Percentiles rank a stretch among this genome's conserved stretches.
phyloP scores from a whole-genome alignment of 2,113 vertebrate species.

The Pedetes capensis region DNA sequence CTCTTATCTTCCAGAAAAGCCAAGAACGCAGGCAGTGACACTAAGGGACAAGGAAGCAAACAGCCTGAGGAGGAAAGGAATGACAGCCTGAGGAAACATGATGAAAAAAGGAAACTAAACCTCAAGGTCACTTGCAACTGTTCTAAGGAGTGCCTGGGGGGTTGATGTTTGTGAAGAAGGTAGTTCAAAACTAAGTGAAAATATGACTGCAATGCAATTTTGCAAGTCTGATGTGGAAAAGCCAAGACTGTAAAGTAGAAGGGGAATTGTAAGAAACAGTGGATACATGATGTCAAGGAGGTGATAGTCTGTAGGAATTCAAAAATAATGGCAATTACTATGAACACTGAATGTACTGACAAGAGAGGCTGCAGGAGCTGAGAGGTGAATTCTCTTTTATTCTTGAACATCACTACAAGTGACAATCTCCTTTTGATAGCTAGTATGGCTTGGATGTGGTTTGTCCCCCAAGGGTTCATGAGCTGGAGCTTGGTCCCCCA shows the following conservation, averaged over 20 bases:
- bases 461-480: background rate
- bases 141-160: background rate
- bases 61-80: background rate
- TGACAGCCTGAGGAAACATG: background rate
- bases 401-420: background rate
- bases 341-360: background rate
- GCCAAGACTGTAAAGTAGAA: background rate
- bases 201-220: background rate
- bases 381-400: background rate
- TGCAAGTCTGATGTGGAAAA: background rate
- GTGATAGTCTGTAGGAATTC: background rate
- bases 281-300: background rate
- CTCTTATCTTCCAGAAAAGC: background rate
- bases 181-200: conserved; percentile 11
- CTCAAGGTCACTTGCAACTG: background rate
- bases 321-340: background rate
- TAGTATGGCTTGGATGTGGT: background rate
- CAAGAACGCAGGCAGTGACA: background rate
- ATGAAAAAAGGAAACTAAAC: background rate
- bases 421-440: background rate
- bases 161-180: conserved; percentile 24
- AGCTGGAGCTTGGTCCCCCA: background rate
- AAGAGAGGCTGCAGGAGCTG: background rate
- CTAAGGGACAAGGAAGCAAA: background rate
- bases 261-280: background rate